Evolutionary conservation across 2,113 vertebrate species (phyloP).

Genomic region (Amazona vittata): DNA sequence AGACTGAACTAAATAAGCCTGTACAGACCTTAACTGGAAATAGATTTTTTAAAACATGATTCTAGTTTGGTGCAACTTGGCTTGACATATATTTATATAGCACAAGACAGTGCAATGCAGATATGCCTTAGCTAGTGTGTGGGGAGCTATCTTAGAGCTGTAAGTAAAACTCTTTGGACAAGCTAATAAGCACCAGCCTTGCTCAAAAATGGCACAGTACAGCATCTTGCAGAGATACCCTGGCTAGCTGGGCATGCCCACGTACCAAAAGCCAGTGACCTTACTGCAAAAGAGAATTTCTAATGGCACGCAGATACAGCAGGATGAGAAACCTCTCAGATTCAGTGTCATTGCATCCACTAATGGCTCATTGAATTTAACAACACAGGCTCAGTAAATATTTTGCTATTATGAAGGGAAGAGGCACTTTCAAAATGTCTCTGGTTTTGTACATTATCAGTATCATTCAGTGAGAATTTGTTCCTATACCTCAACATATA

Average conservation of each 20-base stretch:
- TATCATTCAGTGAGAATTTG: not conserved
- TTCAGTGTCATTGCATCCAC: not conserved
- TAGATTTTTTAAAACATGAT: not conserved
- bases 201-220: not conserved
- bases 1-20: not conserved
- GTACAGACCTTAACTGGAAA: not conserved
- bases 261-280: not conserved
- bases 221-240: not conserved
- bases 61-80: not conserved
- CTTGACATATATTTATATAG: not conserved
- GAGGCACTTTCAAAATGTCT: not conserved
- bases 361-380: not conserved
- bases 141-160: not conserved
- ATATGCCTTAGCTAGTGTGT: fast-evolving
- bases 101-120: not conserved
- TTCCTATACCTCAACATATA: not conserved
- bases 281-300: not conserved
- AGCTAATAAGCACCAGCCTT: not conserved
- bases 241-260: not conserved
- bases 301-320: not conserved
- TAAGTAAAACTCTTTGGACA: not conserved
- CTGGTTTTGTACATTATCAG: not conserved
- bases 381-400: not conserved
- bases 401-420: not conserved
- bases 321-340: not conserved